Base-by-base conservation (phyloP, 2,113 vertebrate species). In the Oriolus oriolus region DNA sequence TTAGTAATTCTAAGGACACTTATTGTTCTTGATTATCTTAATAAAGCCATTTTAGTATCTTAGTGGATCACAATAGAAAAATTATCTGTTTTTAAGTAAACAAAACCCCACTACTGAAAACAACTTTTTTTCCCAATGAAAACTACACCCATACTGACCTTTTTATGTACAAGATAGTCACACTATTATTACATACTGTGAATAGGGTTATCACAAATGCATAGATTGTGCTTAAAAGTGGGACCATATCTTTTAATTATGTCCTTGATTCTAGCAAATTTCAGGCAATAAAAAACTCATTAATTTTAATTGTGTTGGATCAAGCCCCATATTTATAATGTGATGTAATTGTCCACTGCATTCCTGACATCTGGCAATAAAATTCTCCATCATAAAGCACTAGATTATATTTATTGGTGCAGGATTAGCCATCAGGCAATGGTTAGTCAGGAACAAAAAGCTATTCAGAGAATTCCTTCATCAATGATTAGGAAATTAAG, bases 241-340 rank as follows among this genome's bases (percentile, higher is more conserved):
- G 2, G 14, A 61, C 59, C 5, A 0, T 91, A 68, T 90, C 28
- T 90, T 95, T 87, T 97, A 88, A 94, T 93, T 81, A 80, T 54
- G 24, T 35, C 47, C 52, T 86, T 80, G 50, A 83, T 86, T 93
- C 68, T 33, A 49, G 71, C 31, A 97, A 92, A 96, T 93, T 82
- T 86, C 80, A 71, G 83, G 77, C 68, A 56, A 64, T 86, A 81
- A 93, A 95, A 90, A 81, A 0, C 44, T 63, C 68, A 66, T 97
- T 90, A 89, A 86, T 88, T 95, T 86, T 92, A 95, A 93, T 80
- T 45, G 54, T 77, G 42, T 80, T 96, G 90, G 66, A 95, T 80
- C 45, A 65, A 86, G 50, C 45, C 63, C 50, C 3, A 0, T 86
- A 70, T 96, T 93, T 95, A 44, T 84, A 91, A 81, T 76, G 23